Conservation (phyloP, 92 coral and sea anemone species). For the Palythoa heliodiscus region DNA sequence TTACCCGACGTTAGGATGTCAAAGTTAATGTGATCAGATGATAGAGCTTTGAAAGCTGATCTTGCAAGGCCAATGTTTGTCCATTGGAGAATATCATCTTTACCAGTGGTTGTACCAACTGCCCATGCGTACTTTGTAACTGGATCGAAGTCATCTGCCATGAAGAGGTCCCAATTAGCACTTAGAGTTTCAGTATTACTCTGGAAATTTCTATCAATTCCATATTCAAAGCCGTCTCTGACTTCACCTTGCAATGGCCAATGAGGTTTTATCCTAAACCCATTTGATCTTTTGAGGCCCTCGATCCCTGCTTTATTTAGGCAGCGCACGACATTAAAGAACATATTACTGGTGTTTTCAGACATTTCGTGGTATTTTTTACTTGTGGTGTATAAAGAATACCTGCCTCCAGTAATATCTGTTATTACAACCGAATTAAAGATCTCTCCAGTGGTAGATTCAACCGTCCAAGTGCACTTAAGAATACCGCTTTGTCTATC, state of each 20-base stretch:
- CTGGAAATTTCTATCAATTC: background rate
- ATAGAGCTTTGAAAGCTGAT: conserved; percentile 50
- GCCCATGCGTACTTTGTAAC: conserved; percentile 84
- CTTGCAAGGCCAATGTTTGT: conserved; percentile 68
- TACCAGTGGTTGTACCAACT: conserved; percentile 66
- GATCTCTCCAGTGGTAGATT: conserved; percentile 10
- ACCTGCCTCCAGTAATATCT: background rate
- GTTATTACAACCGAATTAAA: background rate
- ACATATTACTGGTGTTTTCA: background rate
- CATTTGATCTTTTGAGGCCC: background rate
- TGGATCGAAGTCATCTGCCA: conserved; percentile 55
- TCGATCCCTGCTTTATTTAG: background rate
- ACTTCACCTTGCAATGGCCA: background rate
- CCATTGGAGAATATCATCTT: conserved; percentile 65
- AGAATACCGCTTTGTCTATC: background rate
- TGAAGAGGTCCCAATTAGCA: conserved; percentile 14
- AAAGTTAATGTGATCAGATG: conserved; percentile 53
- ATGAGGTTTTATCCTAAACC: background rate
- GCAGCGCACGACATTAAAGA: background rate
- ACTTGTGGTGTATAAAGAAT: background rate
- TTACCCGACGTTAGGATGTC: conserved; percentile 69
- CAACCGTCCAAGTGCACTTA: background rate
- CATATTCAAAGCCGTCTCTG: background rate
- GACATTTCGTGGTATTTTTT: conserved; percentile 3
- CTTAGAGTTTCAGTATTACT: background rate